Evolutionary conservation across 2,888 invertebrate genomes (phyloP), one percentile per base, ranked within the genome.

Genomic region (Stomorhina lunata): DNA sequence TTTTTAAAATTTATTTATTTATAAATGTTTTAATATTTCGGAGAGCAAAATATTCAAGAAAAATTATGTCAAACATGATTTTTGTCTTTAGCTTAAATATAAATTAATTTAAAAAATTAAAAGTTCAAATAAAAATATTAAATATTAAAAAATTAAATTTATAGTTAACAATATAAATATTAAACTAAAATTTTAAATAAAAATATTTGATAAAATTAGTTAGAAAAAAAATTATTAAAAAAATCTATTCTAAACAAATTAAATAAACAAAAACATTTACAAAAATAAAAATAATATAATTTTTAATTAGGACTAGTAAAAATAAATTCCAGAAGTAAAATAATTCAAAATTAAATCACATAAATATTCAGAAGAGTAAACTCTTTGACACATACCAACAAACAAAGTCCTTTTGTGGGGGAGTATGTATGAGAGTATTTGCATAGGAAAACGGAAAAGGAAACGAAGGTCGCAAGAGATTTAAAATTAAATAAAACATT

Each of bases 401-500:
- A n/a, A n/a, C n/a, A n/a, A 32, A 32, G 9, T 32, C 32, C 32
- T 32, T 6, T 43, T 43, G n/a, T 43, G 2, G 1, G 15, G 43
- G 2, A 4, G 43, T 15, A 43, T 6, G 43, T 15, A n/a, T 15
- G 12, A 15, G 15, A 43, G 37, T 37, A 37, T n/a, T n/a, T n/a
- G n/a, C n/a, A n/a, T n/a, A n/a, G n/a, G n/a, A n/a, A n/a, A n/a
- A n/a, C n/a, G n/a, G n/a, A n/a, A n/a, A n/a, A n/a, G n/a, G n/a
- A n/a, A n/a, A n/a, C n/a, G n/a, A 2, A n/a, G n/a, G 37, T 12
- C 12, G 45, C 25, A 40, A 53, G n/a, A 29, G 20, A 25, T 43
- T 29, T 27, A n/a, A 22, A 53, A 53, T 20, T 4, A 72, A 80
- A 77, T 77, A 80, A 80, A 83, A 80, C 83, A 80, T 66, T 40